Evolutionary conservation across 2,113 vertebrate species (phyloP).

Genomic region (Rhinopomastus cyanomelas): DNA sequence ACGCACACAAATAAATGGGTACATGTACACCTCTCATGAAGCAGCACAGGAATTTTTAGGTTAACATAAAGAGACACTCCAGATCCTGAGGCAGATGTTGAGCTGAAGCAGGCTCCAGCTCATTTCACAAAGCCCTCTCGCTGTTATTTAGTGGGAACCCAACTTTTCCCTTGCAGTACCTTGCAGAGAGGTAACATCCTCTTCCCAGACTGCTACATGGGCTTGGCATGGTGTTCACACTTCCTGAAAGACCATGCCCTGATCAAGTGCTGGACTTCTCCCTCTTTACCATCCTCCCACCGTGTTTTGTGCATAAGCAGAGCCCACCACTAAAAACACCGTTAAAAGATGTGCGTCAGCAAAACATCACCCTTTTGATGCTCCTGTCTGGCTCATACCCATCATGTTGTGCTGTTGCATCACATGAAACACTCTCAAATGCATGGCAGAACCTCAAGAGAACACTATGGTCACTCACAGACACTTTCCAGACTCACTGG

Average conservation of each 20-base stretch:
- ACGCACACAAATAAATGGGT: background rate
- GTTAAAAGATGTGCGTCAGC: background rate
- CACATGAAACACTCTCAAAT: background rate
- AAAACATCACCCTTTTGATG: background rate
- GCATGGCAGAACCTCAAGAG: background rate
- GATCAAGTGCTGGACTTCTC: background rate
- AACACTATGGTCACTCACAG: background rate
- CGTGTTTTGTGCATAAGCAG: background rate
- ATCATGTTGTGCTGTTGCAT: background rate
- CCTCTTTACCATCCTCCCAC: background rate
- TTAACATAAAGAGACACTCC: background rate
- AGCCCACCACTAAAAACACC: background rate
- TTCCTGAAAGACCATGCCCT: background rate
- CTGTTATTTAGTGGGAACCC: background rate
- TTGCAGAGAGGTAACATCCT: background rate
- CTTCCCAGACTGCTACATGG: background rate
- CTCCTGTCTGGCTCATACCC: background rate
- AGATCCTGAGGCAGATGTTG: background rate
- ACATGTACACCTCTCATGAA: background rate
- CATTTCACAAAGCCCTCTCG: background rate
- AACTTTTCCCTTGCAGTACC: background rate
- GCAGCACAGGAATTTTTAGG: background rate
- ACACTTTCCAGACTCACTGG: background rate
- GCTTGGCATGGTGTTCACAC: background rate
- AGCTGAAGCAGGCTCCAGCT: background rate